These are phyloP conservation scores for Petrocephalus sullivani DNA, from an alignment of 2,797 vertebrate genomes.

Conservation along the genomic window DNA sequence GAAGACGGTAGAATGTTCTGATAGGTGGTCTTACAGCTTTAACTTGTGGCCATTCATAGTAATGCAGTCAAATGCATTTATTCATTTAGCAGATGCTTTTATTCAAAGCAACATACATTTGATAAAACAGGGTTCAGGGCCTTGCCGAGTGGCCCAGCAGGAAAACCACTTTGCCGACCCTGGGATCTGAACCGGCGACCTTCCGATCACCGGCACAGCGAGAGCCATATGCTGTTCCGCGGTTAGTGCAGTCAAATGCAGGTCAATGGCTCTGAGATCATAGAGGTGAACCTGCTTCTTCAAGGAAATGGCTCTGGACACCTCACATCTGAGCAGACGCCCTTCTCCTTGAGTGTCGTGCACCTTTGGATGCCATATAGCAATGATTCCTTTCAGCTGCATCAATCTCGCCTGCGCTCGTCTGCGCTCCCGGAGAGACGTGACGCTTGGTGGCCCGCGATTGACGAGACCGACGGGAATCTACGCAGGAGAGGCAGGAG, in stretches of 20 bases:
- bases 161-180: neutral
- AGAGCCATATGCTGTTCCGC: neutral
- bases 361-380: neutral
- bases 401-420: slow-evolving; percentile 5
- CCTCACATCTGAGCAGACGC: neutral
- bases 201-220: neutral
- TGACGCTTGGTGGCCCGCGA: neutral
- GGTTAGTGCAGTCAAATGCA: neutral
- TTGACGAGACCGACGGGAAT: neutral
- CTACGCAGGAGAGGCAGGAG: neutral
- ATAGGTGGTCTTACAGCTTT: neutral
- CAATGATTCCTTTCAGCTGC: slow-evolving; percentile 21
- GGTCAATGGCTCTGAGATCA: slow-evolving; percentile 35
- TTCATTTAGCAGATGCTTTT: too few relatives aligned
- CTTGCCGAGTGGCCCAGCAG: neutral
- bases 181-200: neutral
- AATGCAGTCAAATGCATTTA: too few relatives aligned
- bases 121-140: too few relatives aligned
- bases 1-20: neutral
- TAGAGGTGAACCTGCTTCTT: neutral
- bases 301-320: neutral
- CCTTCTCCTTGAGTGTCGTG: neutral
- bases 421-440: slow-evolving; percentile 2
- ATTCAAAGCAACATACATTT: too few relatives aligned
- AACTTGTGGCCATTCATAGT: neutral